phyloP scores from a whole-genome alignment of 2,888 invertebrate genomes.

The Sclerodermus sp. region DNA sequence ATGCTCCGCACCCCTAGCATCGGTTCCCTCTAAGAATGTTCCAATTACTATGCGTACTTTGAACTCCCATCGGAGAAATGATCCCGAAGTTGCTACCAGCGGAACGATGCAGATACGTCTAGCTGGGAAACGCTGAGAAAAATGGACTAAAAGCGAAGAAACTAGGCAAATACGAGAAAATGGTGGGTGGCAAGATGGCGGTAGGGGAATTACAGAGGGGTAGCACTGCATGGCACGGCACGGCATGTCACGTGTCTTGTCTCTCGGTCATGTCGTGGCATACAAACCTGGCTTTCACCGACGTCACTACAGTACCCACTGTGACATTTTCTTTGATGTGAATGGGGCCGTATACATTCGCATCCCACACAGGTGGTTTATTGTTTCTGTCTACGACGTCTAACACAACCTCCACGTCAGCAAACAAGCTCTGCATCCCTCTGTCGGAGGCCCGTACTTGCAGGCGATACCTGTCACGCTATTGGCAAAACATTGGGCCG shows the following conservation, averaged over 20 bases:
- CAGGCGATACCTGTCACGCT: slow-evolving; percentile 96
- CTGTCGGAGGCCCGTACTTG: slow-evolving; percentile 96
- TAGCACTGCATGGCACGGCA: slow-evolving; percentile 50
- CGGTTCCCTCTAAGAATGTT: too few relatives aligned
- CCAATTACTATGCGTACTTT: too few relatives aligned
- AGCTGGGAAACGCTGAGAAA: too few relatives aligned
- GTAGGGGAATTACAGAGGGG: slow-evolving; percentile 13
- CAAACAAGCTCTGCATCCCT: slow-evolving; percentile 88
- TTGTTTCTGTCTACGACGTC: slow-evolving; percentile 98
- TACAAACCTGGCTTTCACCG: slow-evolving; percentile 98
- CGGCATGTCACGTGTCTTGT: slow-evolving; percentile 53
- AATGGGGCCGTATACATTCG: slow-evolving; percentile 94
- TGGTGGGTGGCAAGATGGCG: slow-evolving; percentile 5
- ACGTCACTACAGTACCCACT: slow-evolving; percentile 97
- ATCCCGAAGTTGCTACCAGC: slow-evolving; percentile 22
- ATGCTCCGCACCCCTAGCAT: too few relatives aligned
- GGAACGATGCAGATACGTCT: too few relatives aligned
- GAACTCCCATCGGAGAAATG: too few relatives aligned
- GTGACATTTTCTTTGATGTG: slow-evolving; percentile 98
- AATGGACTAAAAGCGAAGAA: too few relatives aligned
- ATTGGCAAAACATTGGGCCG: slow-evolving; percentile 73
- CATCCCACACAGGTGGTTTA: slow-evolving; percentile 97
- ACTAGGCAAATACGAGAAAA: too few relatives aligned
- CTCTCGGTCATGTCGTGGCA: slow-evolving; percentile 57
- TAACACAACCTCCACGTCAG: slow-evolving; percentile 96